phyloP scores from a whole-genome alignment of 53 echinoderm and acorn worm species.

The Arbacia lixula region DNA sequence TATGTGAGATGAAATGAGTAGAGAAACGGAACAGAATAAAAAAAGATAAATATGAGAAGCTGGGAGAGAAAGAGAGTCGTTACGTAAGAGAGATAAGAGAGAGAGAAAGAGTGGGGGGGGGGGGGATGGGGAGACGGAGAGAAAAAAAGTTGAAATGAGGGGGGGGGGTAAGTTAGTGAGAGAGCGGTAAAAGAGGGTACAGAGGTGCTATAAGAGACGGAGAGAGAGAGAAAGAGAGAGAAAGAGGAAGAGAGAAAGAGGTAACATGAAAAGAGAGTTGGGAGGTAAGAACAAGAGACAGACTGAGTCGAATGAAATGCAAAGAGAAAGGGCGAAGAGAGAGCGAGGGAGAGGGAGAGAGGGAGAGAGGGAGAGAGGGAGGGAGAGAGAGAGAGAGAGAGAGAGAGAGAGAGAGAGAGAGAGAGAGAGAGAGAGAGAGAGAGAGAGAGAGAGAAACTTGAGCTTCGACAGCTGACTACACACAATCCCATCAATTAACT shows the following conservation, averaged over 20 bases:
- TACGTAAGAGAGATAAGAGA: too few relatives aligned
- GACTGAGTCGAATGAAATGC: too few relatives aligned
- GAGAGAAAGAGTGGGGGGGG: neutral
- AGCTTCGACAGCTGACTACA: conserved; percentile 48
- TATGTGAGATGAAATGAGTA: too few relatives aligned
- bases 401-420: neutral
- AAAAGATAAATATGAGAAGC: too few relatives aligned
- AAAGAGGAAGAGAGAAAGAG: neutral
- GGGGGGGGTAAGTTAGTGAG: neutral
- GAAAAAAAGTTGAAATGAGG: neutral
- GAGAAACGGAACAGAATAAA: too few relatives aligned
- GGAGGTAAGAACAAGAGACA: neutral
- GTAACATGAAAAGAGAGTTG: neutral
- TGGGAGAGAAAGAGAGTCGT: too few relatives aligned
- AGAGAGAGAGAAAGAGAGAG: neutral
- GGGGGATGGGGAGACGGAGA: neutral
- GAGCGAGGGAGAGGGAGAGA: neutral
- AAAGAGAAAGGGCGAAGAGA: neutral
- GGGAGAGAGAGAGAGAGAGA: conserved; percentile 3
- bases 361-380: neutral
- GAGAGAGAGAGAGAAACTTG: neutral
- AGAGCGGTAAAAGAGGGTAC: neutral
- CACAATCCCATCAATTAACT: conserved; percentile 54
- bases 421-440: neutral
- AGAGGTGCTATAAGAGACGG: neutral